Evolutionary conservation across 2,113 vertebrate genomes (phyloP).

Genomic region (Dasyornis broadbenti): DNA sequence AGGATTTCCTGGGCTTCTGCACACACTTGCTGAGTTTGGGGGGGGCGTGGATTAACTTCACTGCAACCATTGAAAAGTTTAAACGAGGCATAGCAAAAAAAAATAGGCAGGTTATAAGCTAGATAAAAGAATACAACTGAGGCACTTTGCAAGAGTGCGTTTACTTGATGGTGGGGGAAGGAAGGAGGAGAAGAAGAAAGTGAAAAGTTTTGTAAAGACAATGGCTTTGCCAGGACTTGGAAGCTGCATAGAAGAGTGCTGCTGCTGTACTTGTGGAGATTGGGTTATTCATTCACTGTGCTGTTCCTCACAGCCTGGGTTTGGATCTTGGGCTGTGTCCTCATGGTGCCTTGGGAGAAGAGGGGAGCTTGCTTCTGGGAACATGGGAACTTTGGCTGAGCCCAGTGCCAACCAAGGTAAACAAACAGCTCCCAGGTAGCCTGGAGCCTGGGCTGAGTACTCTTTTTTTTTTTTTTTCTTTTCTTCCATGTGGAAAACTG

Average conservation of each 20-base stretch:
- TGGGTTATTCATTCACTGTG: background rate
- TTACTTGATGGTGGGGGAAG: background rate
- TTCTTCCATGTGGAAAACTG: background rate
- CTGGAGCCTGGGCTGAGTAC: background rate
- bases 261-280: background rate
- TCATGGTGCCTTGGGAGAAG: background rate
- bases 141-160: background rate
- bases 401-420: background rate
- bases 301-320: background rate
- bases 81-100: background rate
- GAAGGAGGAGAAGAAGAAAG: background rate
- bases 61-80: background rate
- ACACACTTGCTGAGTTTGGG: fast-evolving
- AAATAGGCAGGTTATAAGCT: background rate
- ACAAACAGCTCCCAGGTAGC: background rate
- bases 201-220: background rate
- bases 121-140: background rate
- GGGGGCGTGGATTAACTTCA: background rate
- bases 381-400: background rate
- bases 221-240: background rate
- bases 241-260: background rate
- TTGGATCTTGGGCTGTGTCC: background rate
- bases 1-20: background rate
- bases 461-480: background rate
- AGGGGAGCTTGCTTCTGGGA: background rate